These are phyloP conservation scores for Athalia circularis DNA, from an alignment of 2,888 invertebrate species.

Conservation along the genomic window DNA sequence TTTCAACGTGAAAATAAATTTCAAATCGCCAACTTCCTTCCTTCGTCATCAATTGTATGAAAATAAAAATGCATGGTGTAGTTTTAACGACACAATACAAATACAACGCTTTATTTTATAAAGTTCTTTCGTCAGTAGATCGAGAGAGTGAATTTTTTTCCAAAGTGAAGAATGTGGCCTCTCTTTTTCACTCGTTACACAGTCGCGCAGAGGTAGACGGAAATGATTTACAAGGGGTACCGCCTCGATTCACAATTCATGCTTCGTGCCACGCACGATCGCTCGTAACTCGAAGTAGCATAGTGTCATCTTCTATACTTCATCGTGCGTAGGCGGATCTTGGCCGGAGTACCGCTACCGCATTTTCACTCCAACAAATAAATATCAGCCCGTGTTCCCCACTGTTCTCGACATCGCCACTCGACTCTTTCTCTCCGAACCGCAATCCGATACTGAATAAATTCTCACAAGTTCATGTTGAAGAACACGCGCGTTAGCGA, in stretches of 20 bases:
- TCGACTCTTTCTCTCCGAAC: background rate
- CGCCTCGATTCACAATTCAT: slow-evolving; percentile 14
- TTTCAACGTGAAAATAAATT: too few relatives aligned
- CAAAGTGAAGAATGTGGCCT: background rate
- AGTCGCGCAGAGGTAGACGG: slow-evolving; percentile 1
- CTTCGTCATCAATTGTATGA: too few relatives aligned
- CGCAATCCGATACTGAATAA: too few relatives aligned
- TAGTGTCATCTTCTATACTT: background rate
- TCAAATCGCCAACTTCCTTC: too few relatives aligned
- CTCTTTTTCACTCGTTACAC: background rate
- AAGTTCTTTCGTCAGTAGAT: background rate
- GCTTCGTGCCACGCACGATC: background rate
- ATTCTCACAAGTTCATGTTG: too few relatives aligned
- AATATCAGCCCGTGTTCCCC: background rate
- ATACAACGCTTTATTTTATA: too few relatives aligned
- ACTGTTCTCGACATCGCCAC: background rate
- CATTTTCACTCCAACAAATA: background rate
- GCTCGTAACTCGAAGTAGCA: background rate
- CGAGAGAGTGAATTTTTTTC: background rate
- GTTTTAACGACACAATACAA: too few relatives aligned
- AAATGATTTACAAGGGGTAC: slow-evolving; percentile 18
- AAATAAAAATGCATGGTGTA: too few relatives aligned
- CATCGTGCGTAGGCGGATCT: background rate
- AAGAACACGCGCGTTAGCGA: too few relatives aligned
- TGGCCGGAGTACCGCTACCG: background rate